Evolutionary conservation across 2,888 invertebrate species (phyloP).

Genomic region (Alcis repandata): DNA sequence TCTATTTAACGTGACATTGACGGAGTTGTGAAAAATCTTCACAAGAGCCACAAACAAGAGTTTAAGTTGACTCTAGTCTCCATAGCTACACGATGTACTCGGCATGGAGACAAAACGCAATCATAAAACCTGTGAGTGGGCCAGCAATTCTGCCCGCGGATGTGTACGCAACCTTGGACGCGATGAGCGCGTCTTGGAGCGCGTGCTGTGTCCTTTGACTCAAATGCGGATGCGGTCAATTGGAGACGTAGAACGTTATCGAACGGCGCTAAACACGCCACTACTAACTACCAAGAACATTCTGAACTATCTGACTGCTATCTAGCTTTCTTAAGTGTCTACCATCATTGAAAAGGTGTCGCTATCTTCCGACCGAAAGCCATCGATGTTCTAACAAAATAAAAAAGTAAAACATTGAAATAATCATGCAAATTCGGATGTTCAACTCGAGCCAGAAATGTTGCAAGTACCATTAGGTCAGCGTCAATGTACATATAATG

Average conservation of each 20-base stretch:
- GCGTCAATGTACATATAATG: no score
- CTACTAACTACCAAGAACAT: background rate
- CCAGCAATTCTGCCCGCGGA: constrained; percentile 68
- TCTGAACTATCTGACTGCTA: background rate
- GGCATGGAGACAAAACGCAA: constrained; percentile 39
- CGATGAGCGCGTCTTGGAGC: constrained; percentile 80
- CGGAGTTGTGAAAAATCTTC: no score
- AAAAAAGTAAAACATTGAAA: no score
- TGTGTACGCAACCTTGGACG: constrained; percentile 76
- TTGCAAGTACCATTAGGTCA: no score
- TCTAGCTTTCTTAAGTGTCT: background rate
- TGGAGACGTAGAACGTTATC: constrained; percentile 77
- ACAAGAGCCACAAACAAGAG: no score
- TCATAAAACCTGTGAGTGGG: constrained; percentile 59
- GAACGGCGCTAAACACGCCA: constrained; percentile 82
- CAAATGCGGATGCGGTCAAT: constrained; percentile 85
- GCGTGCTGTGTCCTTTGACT: constrained; percentile 82
- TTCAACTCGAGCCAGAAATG: no score
- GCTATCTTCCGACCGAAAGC: no score
- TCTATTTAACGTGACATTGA: no score
- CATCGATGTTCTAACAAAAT: no score
- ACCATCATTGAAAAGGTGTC: background rate
- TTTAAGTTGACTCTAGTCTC: no score
- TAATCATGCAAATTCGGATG: no score
- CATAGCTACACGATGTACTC: constrained; percentile 5